Evolutionary conservation across 2,888 invertebrate species (phyloP).

Genomic region (Teleogryllus oceanicus): DNA sequence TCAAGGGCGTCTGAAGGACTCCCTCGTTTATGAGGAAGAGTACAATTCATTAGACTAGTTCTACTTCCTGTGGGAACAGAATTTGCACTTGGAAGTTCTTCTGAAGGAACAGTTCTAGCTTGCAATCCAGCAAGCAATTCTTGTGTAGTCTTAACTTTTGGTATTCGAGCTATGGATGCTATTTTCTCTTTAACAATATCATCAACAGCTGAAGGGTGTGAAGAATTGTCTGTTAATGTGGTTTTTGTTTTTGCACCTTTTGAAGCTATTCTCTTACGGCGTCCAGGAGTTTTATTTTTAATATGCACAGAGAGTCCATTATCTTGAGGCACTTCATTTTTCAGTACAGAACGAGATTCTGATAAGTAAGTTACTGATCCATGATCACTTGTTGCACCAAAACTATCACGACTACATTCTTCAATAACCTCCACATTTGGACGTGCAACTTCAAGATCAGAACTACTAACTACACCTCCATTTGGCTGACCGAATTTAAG

Average conservation of each 20-base stretch:
- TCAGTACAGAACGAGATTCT: background rate
- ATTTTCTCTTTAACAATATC: slow-evolving; percentile 56
- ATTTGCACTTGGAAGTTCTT: slow-evolving; percentile 34
- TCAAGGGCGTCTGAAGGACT: slow-evolving; percentile 37
- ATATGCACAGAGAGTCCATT: slow-evolving; percentile 22
- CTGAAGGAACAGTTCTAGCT: slow-evolving; percentile 49
- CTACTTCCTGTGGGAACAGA: slow-evolving; percentile 39
- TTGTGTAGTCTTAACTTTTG: slow-evolving; percentile 71
- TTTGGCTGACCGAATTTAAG: slow-evolving; percentile 33
- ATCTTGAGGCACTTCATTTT: slow-evolving; percentile 29
- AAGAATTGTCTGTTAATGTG: background rate
- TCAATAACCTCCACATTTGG: slow-evolving; percentile 35
- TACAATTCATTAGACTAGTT: slow-evolving; percentile 40
- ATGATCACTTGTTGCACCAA: slow-evolving; percentile 37
- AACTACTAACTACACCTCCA: slow-evolving; percentile 26
- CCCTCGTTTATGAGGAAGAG: slow-evolving; percentile 32
- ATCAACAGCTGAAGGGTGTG: slow-evolving; percentile 39
- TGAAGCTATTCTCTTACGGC: background rate
- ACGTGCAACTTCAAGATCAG: slow-evolving; percentile 19
- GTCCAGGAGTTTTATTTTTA: background rate
- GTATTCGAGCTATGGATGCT: slow-evolving; percentile 57
- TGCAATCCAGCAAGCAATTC: slow-evolving; percentile 76
- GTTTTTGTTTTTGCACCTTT: slow-evolving; percentile 4
- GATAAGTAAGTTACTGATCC: slow-evolving; percentile 22
- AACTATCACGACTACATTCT: slow-evolving; percentile 43